Evolutionary conservation across 2,797 vertebrate genomes (phyloP), one percentile per base, ranked within the genome.

Genomic region (Hoplostethus mediterraneus): DNA sequence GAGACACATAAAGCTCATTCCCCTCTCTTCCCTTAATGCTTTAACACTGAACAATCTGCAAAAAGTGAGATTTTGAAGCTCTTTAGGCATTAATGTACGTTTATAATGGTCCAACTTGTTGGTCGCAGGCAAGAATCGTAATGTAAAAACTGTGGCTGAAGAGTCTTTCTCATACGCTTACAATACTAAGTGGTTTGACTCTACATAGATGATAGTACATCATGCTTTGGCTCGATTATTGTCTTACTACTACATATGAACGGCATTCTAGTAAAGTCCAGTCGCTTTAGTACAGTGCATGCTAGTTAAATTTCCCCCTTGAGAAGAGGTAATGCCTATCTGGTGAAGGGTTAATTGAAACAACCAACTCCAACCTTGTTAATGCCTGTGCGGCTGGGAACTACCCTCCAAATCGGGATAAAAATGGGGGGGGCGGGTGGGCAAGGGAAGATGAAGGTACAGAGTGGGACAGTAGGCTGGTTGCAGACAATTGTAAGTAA

Each of bases 331-430:
- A 68, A 81, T 73, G 62, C 16, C 59, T 55, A 76, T 85, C 81
- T 87, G 82, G 88, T 80, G 73, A 71, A 81, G 42, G 71, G 78
- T 82, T 88, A 70, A 62, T 70, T 67, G 56, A 75, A 87, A 86
- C 11, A 77, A 71, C 54, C 79, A 75, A 73, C 68, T 84, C 94
- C 93, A 94, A 94, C 93, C 91, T 92, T 83, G 89, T 90, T 88
- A 91, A 92, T 92, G 90, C 86, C 92, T 76, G 84, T 90, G 83
- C 68, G 79, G 69, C 83, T 90, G 94, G 93, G 93, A 94, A 95
- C 94, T 92, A 95, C 94, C 95, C 95, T 95, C 91, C 52, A 63
- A 67, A 67, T 66, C 63, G 79, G 78, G 56, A 64, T 48, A 9
- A 71, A 47, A 72, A 65, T 55, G 70, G 52, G 56, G 56, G 53